Evolutionary conservation across 2,888 invertebrate genomes (phyloP), one percentile per base, ranked within the genome.

Genomic region (Coenonympha arcania): DNA sequence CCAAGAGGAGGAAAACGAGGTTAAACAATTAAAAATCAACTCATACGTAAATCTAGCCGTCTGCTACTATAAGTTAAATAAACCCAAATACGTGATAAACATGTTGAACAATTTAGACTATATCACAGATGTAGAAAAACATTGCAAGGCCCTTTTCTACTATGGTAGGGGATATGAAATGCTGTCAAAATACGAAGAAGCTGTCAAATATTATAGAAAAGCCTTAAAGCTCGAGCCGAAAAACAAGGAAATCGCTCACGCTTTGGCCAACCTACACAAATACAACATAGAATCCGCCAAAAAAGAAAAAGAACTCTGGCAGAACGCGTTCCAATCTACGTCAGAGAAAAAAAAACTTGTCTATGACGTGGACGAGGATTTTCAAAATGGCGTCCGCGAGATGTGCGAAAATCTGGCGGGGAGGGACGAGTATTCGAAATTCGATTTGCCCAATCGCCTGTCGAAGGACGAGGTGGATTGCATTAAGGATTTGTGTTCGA

Each of bases 161-260:
- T 79, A 73, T 9, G 86, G 80, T 0, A 64, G 69, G 28, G 85
- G 80, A 0, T 63, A 76, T 19, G 71, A 82, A 54, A 60, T 71
- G 59, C 24, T 79, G 2, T 79, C 76, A 0, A 79, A 70, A 24
- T 59, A 64, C 0, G 79, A 82, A 0, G 58, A 71, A 2, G 82
- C 86, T 0, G 48, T 78, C 0, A 56, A 56, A 1, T 81, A 73
- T 30, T 85, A 77, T 26, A 80, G 75, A 50, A 82, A 75, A 62
- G 82, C 86, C 0, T 52, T 83, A 2, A 80, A 78, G 64, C 48
- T 86, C 0, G 84, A 86, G 42, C 86, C 85, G 0, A 80, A 71
- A 44, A 86, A 86, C 43, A 71, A 67, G 50, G 86, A 85, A 45
- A 82, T 86, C 0, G 85, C 82, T 0, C 59, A 61, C 41, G 64